Evolutionary conservation across 2,113 vertebrate species (phyloP).

Genomic region (Chamaetylas fuelleborni): DNA sequence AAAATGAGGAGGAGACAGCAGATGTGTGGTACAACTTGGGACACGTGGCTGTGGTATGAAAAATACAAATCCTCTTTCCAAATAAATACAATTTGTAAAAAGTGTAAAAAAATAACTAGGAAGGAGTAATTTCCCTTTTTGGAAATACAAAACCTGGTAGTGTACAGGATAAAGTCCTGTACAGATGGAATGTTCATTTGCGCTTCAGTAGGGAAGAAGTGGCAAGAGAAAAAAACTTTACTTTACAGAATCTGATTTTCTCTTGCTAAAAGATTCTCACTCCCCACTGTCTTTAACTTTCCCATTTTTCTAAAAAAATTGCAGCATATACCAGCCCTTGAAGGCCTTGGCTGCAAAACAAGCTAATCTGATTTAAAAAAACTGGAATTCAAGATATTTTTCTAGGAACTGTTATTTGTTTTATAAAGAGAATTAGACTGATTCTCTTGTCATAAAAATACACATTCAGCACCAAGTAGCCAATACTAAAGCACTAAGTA

Average conservation of each 20-base stretch:
- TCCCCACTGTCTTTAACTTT: neutral
- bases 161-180: neutral
- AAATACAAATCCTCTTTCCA: neutral
- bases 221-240: neutral
- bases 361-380: neutral
- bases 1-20: conserved; percentile 88
- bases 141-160: neutral
- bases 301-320: neutral
- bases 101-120: neutral
- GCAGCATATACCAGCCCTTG: neutral
- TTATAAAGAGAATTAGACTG: neutral
- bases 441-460: neutral
- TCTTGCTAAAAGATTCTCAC: neutral
- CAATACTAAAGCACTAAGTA: neutral
- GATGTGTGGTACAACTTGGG: conserved; percentile 98
- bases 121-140: neutral
- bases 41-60: conserved; percentile 90
- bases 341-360: neutral
- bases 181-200: neutral
- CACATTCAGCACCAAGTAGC: neutral
- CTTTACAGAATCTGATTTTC: neutral
- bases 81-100: neutral
- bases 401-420: neutral
- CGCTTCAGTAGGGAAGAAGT: neutral
- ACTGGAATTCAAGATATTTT: neutral